Evolutionary conservation across 2,797 vertebrate genomes (phyloP).

Genomic region (Fistularia commersonii): DNA sequence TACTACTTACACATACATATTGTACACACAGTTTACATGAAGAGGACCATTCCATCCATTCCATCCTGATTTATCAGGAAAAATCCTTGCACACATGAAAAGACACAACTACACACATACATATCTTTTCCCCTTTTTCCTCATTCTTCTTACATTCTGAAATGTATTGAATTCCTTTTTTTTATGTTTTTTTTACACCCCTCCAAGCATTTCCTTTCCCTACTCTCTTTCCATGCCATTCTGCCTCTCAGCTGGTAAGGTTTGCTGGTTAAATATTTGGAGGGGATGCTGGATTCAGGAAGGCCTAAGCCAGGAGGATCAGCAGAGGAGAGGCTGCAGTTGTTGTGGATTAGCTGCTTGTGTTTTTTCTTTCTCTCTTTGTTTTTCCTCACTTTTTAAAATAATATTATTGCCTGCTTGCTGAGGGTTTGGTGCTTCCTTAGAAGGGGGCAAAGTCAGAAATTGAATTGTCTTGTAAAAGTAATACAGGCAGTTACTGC

Average conservation of each 20-base stretch:
- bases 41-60: too few species aligned
- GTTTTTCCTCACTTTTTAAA: conserved; percentile 43
- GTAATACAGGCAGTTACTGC: too few species aligned
- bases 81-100: too few species aligned
- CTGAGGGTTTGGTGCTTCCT: neutral
- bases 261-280: conserved; percentile 66
- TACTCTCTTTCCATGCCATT: neutral
- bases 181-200: conserved; percentile 14
- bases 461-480: too few species aligned
- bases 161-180: neutral
- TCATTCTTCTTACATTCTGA: too few species aligned
- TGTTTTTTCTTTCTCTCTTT: conserved; percentile 5
- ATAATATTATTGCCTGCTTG: conserved; percentile 50
- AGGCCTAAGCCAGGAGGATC: conserved; percentile 53
- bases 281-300: conserved; percentile 28
- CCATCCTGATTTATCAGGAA: too few species aligned
- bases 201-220: conserved; percentile 5
- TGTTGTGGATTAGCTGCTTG: conserved; percentile 66
- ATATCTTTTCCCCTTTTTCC: too few species aligned
- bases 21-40: too few species aligned
- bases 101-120: too few species aligned
- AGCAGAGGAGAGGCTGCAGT: conserved; percentile 59
- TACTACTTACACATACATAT: too few species aligned
- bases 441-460: too few species aligned
- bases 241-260: conserved; percentile 43